These are phyloP conservation scores for Cheilinus undulatus DNA, from an alignment of 2,113 vertebrate genomes.

Conservation along the genomic window DNA sequence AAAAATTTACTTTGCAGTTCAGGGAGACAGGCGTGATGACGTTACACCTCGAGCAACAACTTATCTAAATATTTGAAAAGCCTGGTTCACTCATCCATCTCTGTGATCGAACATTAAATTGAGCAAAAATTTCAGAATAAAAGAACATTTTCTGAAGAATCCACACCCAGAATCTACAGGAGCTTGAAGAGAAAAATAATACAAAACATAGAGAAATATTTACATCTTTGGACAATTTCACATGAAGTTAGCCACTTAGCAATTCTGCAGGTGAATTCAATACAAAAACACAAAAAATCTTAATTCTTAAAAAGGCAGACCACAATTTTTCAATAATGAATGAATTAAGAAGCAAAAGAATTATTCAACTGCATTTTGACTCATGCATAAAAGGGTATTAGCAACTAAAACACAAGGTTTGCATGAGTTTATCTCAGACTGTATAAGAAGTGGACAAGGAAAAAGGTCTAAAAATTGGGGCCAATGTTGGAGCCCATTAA, in stretches of 20 bases:
- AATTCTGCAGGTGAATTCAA: background rate
- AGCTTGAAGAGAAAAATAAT: conserved; percentile 13
- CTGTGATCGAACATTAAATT: background rate
- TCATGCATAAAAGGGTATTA: too few species aligned
- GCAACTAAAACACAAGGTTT: too few species aligned
- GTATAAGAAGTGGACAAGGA: too few species aligned
- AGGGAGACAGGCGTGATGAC: background rate
- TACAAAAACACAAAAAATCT: too few species aligned
- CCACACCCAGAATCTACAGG: background rate
- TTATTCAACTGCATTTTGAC: too few species aligned
- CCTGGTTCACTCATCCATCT: too few species aligned
- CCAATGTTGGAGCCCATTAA: too few species aligned
- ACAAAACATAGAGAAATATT: conserved; percentile 31
- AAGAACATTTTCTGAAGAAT: background rate
- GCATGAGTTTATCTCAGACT: too few species aligned
- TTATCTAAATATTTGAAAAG: background rate
- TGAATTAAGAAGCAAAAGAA: too few species aligned
- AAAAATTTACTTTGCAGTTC: background rate
- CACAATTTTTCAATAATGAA: background rate
- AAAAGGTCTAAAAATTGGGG: too few species aligned
- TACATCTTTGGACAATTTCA: conserved; percentile 41
- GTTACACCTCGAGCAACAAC: background rate
- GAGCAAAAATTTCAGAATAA: background rate
- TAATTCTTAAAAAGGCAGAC: too few species aligned
- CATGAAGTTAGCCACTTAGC: background rate